These are phyloP conservation scores for Sebastes jordani DNA, from an alignment of 2,797 vertebrate genomes.

Conservation along the genomic window DNA sequence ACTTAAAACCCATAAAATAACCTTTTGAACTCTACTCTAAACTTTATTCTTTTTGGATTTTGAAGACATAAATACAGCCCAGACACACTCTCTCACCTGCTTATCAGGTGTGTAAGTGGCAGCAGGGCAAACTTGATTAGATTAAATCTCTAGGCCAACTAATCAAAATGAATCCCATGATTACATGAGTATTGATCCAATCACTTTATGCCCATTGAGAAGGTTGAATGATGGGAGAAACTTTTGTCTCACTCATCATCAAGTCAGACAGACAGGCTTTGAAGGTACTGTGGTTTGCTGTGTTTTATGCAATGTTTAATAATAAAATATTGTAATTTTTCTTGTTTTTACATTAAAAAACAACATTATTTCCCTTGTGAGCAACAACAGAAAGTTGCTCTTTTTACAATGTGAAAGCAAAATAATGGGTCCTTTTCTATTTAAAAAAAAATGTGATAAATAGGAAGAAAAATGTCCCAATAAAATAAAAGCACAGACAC, in stretches of 20 bases:
- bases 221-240: not conserved
- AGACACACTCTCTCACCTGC: not conserved
- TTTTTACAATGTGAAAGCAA: not conserved
- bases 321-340: not conserved
- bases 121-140: constrained; percentile 31
- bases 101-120: constrained; percentile 1
- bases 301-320: not conserved
- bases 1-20: not conserved
- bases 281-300: not conserved
- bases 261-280: not conserved
- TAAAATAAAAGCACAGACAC: not conserved
- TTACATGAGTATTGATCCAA: constrained; percentile 17
- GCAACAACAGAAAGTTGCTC: constrained; percentile 9
- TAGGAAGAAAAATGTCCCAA: not conserved
- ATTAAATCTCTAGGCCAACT: not conserved
- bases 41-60: not conserved
- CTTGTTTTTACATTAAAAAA: not conserved
- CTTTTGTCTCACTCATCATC: not conserved
- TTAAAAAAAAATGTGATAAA: not conserved
- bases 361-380: not conserved
- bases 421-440: not conserved
- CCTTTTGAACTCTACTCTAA: not conserved
- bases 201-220: not conserved
- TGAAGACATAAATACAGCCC: not conserved
- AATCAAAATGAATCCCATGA: not conserved